Evolutionary conservation across 1,140 invertebrate species (phyloP), one percentile per base, ranked within the genome.

Genomic region (Agraylea sexmaculata): DNA sequence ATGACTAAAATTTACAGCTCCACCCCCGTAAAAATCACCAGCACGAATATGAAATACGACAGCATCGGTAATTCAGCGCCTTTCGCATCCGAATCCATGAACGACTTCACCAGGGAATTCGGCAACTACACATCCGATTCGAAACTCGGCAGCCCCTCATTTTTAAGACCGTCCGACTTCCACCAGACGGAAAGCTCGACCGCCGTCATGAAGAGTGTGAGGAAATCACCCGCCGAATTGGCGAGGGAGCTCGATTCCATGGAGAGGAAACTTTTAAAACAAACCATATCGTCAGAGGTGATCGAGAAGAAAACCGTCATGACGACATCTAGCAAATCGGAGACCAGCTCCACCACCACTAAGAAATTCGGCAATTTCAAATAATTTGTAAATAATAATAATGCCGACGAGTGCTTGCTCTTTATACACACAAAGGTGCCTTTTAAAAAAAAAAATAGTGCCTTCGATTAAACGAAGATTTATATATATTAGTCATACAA

Each of bases 331-430:
- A 64, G 64, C 36, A 68, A 68, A 28, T 66, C 64, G 2, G 64
- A 68, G 43, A 58, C 54, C 10, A 66, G 63, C 35, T 66, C 64
- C 0, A 68, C 64, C 0, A 57, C 64, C 5, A 66, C 61, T n/a
- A 66, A 68, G 55, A 68, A 68, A 40, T 68, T 68, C 40, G 65
- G 64, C 27, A 68, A 68, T 41, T 66, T 62, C 36, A 66, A 57
- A 60, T 43, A 54, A 50, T 56, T 57, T 40, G 45, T 23, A n/a
- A 36, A 1, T 20, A 17, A 37, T 35, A 32, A n/a, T 5, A 15
- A 41, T 7, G 39, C 16, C 13, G 5, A 11, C 21, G 22, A 33
- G 28, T 40, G n/a, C 11, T 41, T 41, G 10, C n/a, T 27, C 25
- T 27, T 27, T 27, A 27, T 12, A 27, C 25, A 8, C 25, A 8